Percentiles rank a stretch among this genome's conserved stretches.
Conservation (phyloP, 64 coral and sea anemone genomes). For the Montipora capricornis region DNA sequence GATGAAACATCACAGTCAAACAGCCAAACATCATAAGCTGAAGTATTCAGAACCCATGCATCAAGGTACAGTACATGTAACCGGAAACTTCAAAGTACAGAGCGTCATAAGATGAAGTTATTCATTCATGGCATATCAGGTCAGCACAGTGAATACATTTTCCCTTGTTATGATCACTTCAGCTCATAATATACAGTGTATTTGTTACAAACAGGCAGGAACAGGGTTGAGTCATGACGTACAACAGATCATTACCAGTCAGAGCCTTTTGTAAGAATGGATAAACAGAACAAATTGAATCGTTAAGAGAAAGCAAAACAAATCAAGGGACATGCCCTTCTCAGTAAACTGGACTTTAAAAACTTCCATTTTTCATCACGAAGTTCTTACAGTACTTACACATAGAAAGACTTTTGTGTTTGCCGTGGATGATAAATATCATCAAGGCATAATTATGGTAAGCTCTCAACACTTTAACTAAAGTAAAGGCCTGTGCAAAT, state of each 20-base stretch:
- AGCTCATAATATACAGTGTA: slow-evolving; percentile 22
- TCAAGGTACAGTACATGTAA: not conserved
- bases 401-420: too few relatives aligned
- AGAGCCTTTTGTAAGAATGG: slow-evolving; percentile 52
- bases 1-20: not conserved
- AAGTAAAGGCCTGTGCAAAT: too few relatives aligned
- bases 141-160: slow-evolving; percentile 23
- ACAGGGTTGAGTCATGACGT: slow-evolving; percentile 21
- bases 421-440: too few relatives aligned
- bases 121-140: slow-evolving; percentile 30
- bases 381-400: too few relatives aligned
- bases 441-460: too few relatives aligned
- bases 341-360: not conserved
- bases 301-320: not conserved
- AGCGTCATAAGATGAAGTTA: slow-evolving; percentile 42
- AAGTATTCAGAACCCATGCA: slow-evolving; percentile 32
- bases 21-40: slow-evolving; percentile 39
- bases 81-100: slow-evolving; percentile 39
- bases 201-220: slow-evolving; percentile 11
- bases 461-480: too few relatives aligned
- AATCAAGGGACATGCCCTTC: not conserved
- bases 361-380: not conserved
- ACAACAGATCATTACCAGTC: slow-evolving; percentile 46
- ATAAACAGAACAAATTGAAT: slow-evolving; percentile 45
- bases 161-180: slow-evolving; percentile 25